Conservation (phyloP, 2,888 invertebrate species). For the Drosophila dives region DNA sequence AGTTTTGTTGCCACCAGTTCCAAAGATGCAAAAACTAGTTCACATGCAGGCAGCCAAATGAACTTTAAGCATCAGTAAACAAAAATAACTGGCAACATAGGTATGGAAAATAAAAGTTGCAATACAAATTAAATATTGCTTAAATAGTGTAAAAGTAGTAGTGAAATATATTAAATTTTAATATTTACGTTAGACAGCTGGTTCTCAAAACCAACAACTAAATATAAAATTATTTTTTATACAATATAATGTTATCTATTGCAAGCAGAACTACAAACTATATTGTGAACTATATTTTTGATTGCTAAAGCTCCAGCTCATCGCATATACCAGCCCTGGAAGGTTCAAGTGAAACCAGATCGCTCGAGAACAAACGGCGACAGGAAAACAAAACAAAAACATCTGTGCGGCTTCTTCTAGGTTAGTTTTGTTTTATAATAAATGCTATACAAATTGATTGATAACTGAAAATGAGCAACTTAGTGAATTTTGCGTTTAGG, state of each 20-base stretch:
- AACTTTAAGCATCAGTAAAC: not conserved
- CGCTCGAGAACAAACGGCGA: constrained; percentile 17
- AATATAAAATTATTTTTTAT: not conserved
- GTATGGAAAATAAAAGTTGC: constrained; percentile 2
- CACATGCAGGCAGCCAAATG: constrained; percentile 7
- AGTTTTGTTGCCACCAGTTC: constrained; percentile 19
- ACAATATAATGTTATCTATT: not conserved
- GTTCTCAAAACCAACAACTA: not conserved
- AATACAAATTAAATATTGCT: not conserved
- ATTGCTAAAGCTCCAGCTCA: not conserved
- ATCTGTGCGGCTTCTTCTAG: constrained; percentile 61
- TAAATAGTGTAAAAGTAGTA: not conserved
- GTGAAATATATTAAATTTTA: not conserved
- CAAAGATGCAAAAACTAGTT: constrained; percentile 6
- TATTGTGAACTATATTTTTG: not conserved
- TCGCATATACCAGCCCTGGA: constrained; percentile 37
- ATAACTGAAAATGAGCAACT: constrained; percentile 73
- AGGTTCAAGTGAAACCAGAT: constrained; percentile 15
- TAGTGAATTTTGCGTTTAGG: constrained; percentile 66
- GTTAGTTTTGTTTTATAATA: constrained; percentile 72
- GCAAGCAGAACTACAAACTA: too few relatives aligned
- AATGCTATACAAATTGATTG: constrained; percentile 43
- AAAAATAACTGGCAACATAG: constrained; percentile 4
- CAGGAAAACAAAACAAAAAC: constrained; percentile 69
- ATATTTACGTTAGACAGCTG: not conserved